Base-by-base conservation (phyloP, 1,140 invertebrate species). In the Ostrea denselamellosa region DNA sequence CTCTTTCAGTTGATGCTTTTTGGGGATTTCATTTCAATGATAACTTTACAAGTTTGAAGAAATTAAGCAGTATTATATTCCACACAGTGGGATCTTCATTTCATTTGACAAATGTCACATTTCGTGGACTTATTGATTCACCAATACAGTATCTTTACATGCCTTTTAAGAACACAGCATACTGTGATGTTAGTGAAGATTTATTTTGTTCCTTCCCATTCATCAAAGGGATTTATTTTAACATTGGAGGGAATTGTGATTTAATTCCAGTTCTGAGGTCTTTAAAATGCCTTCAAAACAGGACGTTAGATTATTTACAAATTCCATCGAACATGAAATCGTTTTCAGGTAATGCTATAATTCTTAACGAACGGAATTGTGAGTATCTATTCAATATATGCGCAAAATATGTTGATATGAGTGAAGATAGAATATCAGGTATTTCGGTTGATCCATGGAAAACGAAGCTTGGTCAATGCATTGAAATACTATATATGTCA, bases 241-340 rank as follows among this genome's bases (percentile, higher is more conserved):
- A 34, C 9, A 10, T 34, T 77, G 25, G 25, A 34, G 68, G 25
- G 10, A 34, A 28, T 2, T 77, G 68, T 77, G 68, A 77, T 10
- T 28, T 77, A 17, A 34, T 14, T 14, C 25, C 28, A 2, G 25
- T 0, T 28, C 5, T 77, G 28, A 34, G 28, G 14, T 22, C 68
- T 77, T 25, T 77, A 7, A 77, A 77, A 34, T 77, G 68, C 28
- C 68, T 77, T 77, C 25, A 77, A 77, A 28, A 77, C 28, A 25
- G 22, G 25, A 28, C 68, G 8, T 28, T 77, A 34, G 68, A 77
- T 5, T 34, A 28, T 34, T 9, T 77, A 10, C 4, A 28, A 14
- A 12, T 34, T 14, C 28, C 9, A 14, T 3, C 8, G 0, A 77
- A 77, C 14, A 77, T 0, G 12, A 3, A 25, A 77, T 10, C 14